Percentiles rank a stretch among this genome's conserved stretches.
These are phyloP conservation scores for Glossophaga mutica DNA, from an alignment of 2,797 vertebrate species.

Conservation along the genomic window DNA sequence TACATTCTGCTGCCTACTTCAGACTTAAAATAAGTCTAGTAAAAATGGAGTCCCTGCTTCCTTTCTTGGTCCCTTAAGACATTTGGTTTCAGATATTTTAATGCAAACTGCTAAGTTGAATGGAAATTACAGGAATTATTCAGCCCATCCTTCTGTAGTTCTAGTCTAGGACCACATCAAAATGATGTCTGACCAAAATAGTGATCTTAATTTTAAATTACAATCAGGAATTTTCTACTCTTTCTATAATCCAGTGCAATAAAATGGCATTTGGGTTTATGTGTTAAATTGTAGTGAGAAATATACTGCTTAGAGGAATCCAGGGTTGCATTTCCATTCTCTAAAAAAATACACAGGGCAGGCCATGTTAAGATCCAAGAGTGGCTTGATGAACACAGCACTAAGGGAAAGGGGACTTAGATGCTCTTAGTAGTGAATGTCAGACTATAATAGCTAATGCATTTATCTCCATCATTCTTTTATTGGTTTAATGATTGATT, in stretches of 20 bases:
- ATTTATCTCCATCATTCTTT: not conserved
- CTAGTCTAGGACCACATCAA: not conserved
- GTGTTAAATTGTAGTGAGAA: slow-evolving; percentile 32
- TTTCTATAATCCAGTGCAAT: slow-evolving; percentile 28
- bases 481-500: not conserved
- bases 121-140: not conserved
- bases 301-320: not conserved
- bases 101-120: not conserved
- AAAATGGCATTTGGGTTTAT: slow-evolving; percentile 33
- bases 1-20: not conserved
- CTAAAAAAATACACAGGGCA: not conserved
- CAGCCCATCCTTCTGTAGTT: not conserved
- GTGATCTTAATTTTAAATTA: slow-evolving; percentile 39
- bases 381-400: not conserved
- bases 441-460: not conserved
- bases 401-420: not conserved
- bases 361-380: slow-evolving; percentile 27
- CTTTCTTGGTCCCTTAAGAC: not conserved
- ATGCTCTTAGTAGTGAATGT: slow-evolving; percentile 33
- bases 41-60: slow-evolving; percentile 26
- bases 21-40: slow-evolving; percentile 19
- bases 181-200: slow-evolving; percentile 6
- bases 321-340: slow-evolving; percentile 4
- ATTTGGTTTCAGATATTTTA: slow-evolving; percentile 23
- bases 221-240: not conserved